Evolutionary conservation across 2,113 vertebrate species (phyloP).

Genomic region (Rhea pennata): DNA sequence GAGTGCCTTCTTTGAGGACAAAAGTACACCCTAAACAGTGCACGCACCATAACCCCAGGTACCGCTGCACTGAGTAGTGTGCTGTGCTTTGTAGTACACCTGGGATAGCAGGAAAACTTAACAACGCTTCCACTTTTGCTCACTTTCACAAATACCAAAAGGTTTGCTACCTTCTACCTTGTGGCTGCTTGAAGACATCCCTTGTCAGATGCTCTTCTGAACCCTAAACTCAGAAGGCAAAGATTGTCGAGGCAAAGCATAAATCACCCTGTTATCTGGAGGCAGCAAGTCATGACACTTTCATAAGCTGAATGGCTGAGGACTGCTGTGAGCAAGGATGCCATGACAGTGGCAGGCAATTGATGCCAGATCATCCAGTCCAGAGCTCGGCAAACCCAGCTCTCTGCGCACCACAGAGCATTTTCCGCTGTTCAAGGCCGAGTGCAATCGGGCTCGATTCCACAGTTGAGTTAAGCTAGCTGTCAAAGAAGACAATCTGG

Average conservation of each 20-base stretch:
- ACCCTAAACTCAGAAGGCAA: neutral
- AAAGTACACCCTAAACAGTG: neutral
- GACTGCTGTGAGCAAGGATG: neutral
- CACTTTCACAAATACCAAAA: neutral
- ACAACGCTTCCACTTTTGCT: neutral
- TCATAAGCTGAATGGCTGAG: neutral
- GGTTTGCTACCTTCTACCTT: neutral
- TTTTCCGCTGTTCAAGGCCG: neutral
- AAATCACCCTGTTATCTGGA: neutral
- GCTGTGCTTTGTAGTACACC: neutral
- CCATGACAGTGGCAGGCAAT: neutral
- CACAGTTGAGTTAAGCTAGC: neutral
- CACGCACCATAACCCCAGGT: neutral
- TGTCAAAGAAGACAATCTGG: neutral
- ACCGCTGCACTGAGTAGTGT: fast-evolving
- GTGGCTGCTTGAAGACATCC: neutral
- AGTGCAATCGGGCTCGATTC: neutral
- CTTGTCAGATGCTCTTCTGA: neutral
- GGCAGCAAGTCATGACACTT: neutral
- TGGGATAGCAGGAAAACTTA: neutral
- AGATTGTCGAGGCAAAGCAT: neutral
- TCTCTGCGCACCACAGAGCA: neutral
- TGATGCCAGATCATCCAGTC: neutral
- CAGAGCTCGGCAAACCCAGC: neutral
- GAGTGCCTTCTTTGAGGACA: fast-evolving